Percentiles rank a stretch among this genome's conserved stretches.
These are phyloP conservation scores for Magallana ariakensis DNA, from an alignment of 1,140 invertebrate genomes.

Conservation along the genomic window DNA sequence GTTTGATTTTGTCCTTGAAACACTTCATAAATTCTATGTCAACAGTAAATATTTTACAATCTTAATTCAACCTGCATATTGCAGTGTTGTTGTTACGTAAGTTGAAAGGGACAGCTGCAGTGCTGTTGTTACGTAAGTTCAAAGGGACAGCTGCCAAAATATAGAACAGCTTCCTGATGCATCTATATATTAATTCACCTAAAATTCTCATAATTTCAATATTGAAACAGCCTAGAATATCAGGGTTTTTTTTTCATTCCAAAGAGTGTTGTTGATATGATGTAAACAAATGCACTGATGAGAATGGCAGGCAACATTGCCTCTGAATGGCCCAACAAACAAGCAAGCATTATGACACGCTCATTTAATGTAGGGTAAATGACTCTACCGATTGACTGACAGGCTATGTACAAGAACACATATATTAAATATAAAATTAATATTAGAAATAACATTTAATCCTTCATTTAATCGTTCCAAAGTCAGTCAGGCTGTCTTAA, in stretches of 20 bases:
- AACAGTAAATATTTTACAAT: neutral
- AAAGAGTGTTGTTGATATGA: neutral
- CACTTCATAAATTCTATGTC: neutral
- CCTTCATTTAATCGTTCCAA: constrained; percentile 2
- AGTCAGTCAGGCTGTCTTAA: neutral
- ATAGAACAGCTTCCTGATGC: neutral
- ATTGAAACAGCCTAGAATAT: neutral
- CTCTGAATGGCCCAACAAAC: neutral
- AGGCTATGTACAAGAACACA: neutral
- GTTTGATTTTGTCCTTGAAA: neutral
- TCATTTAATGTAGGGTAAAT: neutral
- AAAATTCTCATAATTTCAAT: neutral
- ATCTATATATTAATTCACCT: neutral
- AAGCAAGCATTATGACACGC: constrained; percentile 7
- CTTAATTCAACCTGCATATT: neutral
- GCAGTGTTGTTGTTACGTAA: too few relatives aligned
- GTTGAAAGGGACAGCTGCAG: too few relatives aligned
- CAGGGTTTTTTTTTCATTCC: neutral
- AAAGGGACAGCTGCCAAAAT: neutral
- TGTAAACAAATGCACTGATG: neutral
- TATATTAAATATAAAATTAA: constrained; percentile 1
- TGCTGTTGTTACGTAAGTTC: neutral
- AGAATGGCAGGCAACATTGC: neutral
- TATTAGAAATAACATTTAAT: constrained; percentile 33
- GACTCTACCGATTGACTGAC: neutral